Base-by-base conservation (phyloP, 2,797 vertebrate species). In the Pseudochromis fuscus region DNA sequence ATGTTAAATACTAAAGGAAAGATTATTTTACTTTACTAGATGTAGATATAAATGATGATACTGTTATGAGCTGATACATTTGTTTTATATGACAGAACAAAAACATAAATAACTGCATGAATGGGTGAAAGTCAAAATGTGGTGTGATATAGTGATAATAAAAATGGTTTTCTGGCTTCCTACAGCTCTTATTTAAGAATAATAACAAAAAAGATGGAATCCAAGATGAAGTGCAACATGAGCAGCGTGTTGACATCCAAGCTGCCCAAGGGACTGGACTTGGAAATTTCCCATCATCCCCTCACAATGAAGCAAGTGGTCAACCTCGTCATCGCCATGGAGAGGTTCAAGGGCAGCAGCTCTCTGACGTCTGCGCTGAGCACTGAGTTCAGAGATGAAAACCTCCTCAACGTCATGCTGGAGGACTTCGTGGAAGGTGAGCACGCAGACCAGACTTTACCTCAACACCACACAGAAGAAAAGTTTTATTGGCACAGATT, bases 381-480 rank as follows among this genome's bases (percentile, higher is more conserved):
- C 78, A 81, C 84, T 0, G 68, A 84, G 23, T 88, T 87, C 79
- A 86, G 37, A 6, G 90, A 91, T 4, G 75, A 88, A 18, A 57
- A 79, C 59, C 81, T 93, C 77, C 67, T 93, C 33, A 60, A 21
- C 85, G 52, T 89, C 27, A 66, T 89, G 67, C 3, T 92, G 78
- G 90, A 92, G 2, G 82, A 15, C 51, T 1, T 81, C 0, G 10
- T 91, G 4, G 91, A 93, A 85, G 91, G 93, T 93, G 87, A 62
- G 3, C 9, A 51, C 18, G 12, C 33, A 13, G n/a, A n/a, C 1
- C 1, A 24, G 9, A 28, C 19, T 48, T 45, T 2, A 2, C 13
- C 31, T 13, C 21, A 33, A 19, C 8, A 12, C 6, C 27, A 7
- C 8, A n/a, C n/a, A n/a, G n/a, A n/a, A n/a, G n/a, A n/a, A n/a